Base-by-base conservation (phyloP, 1,140 invertebrate species). In the Ceratosolen fusciceps region DNA sequence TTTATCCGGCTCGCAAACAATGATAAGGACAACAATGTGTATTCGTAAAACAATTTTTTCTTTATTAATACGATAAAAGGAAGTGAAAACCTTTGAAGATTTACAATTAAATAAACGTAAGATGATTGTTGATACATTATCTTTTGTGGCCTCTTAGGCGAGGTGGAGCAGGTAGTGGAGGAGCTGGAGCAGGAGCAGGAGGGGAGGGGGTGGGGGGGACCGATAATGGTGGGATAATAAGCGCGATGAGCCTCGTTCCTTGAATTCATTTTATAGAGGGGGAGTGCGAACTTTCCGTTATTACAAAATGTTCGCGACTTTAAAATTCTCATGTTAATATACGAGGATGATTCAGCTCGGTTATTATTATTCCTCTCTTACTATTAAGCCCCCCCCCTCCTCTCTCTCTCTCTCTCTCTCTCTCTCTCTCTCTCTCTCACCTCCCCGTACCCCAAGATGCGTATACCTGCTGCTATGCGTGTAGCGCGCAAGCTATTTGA, bases 31-130 rank as follows among this genome's bases (percentile, higher is more conserved):
- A 65, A 37, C 60, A 62, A 62, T 62, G 31, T 62, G 31, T 65
- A 37, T 65, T 65, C 31, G 21, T 65, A 65, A 65, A 65, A 65
- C n/a, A 65, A 37, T 60, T n/a, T 14, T n/a, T n/a, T n/a, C n/a
- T n/a, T n/a, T n/a, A n/a, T n/a, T 37, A 8, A 37, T 37, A 8
- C 60, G 31, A 65, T 65, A 65, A 65, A 65, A 65, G 54, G 2
- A 1, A 71, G 47, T 31, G 8, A 70, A 70, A 71, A 71, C 43
- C 9, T 16, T 0, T 39, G 16, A 26, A 58, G 56, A 62, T 29
- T 56, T 16, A 74, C 24, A 74, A 60, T 74, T 43, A 74, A 62
- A 74, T n/a, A n/a, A 62, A 62, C 29, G 47, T 31, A 74, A 74
- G 54, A 12, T 52, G 71, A 74, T 74, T 21, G 56, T 16, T 21